Base-by-base conservation (phyloP, 2,888 invertebrate genomes). In the Limnephilus marmoratus region DNA sequence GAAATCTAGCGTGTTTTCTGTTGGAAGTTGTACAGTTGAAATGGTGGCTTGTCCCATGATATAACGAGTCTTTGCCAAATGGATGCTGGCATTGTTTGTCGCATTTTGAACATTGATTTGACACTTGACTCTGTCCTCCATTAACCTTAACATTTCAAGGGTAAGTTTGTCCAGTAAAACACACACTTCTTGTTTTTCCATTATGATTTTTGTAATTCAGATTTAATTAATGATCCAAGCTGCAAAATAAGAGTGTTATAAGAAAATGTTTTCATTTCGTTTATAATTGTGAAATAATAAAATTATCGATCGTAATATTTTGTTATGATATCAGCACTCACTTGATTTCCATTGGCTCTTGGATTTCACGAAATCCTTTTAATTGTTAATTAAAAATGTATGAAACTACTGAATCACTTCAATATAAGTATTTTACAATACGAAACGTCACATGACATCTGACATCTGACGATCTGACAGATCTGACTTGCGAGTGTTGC, bases 1-100 rank as follows among this genome's bases (percentile, higher is more conserved):
- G 93, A 96, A 95, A 93, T 96, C 96, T 29, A 94, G 93, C 93
- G 96, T 96, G 83, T 96, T 96, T 94, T 98, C 97, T 0, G 97
- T 97, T 3, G 98, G 98, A 83, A 98, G 96, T 94, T 98, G 97
- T 18, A 98, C 95, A 29, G 96, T 95, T 91, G 98, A 97, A 11
- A 98, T 97, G 13, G 97, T 97, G 94, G 97, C 97, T 92, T 97
- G 97, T 0, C 98, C 98, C 96, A 98, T 97, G 89, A 98, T 98
- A 94, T 98, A 98, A 90, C 98, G 96, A 13, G 96, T 95, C 92
- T 98, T 98, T 0, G 98, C 98, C 87, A 98, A 95, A 94, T 98
- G 97, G 85, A 97, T 96, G 94, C 97, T 97, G 0, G 98, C 98
- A 94, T 97, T 97, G 91, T 97, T 97, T 94, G 97, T 97, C 88